Evolutionary conservation across 2,113 vertebrate genomes (phyloP).

Genomic region (Pituophis catenifer): DNA sequence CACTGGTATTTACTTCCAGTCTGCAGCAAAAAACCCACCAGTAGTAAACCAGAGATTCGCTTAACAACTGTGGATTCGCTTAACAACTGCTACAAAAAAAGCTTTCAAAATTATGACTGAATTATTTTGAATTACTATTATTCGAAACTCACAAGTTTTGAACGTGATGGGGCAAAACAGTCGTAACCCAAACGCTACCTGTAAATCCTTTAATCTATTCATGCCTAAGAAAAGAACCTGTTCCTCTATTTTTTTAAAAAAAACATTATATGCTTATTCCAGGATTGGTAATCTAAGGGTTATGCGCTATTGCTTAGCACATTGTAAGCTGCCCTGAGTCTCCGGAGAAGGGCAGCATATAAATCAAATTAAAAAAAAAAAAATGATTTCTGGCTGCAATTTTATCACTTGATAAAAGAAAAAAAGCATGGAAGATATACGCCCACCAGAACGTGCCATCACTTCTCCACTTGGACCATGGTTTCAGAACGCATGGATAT

Average conservation of each 20-base stretch:
- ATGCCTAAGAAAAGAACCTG: background rate
- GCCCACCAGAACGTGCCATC: background rate
- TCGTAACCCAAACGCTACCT: background rate
- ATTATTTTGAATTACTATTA: too few relatives aligned
- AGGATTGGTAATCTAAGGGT: background rate
- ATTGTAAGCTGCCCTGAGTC: too few relatives aligned
- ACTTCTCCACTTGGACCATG: background rate
- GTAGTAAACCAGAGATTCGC: background rate
- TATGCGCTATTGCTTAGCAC: too few relatives aligned
- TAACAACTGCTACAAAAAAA: background rate
- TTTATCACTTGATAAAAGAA: too few relatives aligned
- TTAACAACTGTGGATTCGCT: background rate
- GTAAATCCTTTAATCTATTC: background rate
- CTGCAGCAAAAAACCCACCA: background rate
- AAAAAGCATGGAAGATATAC: background rate
- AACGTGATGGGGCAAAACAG: background rate
- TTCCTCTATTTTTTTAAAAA: too few relatives aligned
- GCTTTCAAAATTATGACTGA: background rate
- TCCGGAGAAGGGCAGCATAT: too few relatives aligned
- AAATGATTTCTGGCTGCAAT: too few relatives aligned
- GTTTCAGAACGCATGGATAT: background rate
- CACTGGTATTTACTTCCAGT: background rate
- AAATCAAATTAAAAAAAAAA: too few relatives aligned
- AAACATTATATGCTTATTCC: background rate
- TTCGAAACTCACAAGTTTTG: background rate